Evolutionary conservation across 2,797 vertebrate genomes (phyloP), one percentile per base, ranked within the genome.

Genomic region (Sebastes ruberrimus): DNA sequence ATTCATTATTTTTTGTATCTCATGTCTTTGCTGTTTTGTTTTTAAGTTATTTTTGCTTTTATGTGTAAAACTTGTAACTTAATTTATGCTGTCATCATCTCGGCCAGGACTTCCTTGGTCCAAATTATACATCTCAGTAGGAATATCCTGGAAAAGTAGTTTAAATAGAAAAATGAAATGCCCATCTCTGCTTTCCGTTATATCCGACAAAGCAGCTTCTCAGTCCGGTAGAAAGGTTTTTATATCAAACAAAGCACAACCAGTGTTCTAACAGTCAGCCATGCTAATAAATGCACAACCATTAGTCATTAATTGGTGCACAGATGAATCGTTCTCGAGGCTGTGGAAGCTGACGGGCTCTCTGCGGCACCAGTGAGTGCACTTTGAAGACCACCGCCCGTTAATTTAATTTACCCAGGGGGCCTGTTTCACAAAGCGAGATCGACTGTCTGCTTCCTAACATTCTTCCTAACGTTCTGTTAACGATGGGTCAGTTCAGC

Each of bases 311-410:
- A 18, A 23, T 61, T 52, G 57, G 57, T 62, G 70, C n/a, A 11
- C 70, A 60, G 56, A 61, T 49, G 70, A 28, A 30, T 38, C 27
- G 16, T 13, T 28, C n/a, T 30, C 16, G 16, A 16, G 16, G 28
- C 72, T 64, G 71, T 64, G 71, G 49, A 64, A 74, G 61, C 23
- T 64, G n/a, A 63, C 4, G 23, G 20, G 13, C 35, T 66, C 63
- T 46, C 27, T 59, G 73, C 25, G 35, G 73, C 52, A 28, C 73
- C 62, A 75, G 62, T 35, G 71, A 14, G 46, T 55, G 71, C 61
- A 28, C 61, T 42, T 65, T 65, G 72, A 65, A 27, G 11, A 55
- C 11, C 11, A 53, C 16, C 2, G 4, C 22, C 27, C 1, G 59
- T 27, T 56, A 23, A 52, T 3, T 11, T n/a, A 6, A 38, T 38